Evolutionary conservation across 2,113 vertebrate genomes (phyloP).

Genomic region (Falco punctatus): DNA sequence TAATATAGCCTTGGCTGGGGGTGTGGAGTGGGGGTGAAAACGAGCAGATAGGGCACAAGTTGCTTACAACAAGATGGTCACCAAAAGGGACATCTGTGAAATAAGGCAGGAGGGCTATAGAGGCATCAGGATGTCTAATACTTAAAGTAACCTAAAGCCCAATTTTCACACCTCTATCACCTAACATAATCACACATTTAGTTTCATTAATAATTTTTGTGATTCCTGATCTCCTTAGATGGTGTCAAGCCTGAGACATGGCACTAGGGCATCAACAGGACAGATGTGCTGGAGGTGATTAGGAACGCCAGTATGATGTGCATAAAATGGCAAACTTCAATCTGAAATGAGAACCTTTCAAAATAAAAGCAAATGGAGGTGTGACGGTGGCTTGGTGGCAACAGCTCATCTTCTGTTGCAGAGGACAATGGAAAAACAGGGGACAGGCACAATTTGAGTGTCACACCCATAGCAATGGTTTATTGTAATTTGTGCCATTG

Average conservation of each 20-base stretch:
- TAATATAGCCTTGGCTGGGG: neutral
- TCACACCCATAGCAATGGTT: neutral
- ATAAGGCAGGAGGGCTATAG: neutral
- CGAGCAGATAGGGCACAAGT: neutral
- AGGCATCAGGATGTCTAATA: neutral
- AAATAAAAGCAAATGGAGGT: neutral
- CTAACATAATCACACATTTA: neutral
- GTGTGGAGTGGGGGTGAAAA: neutral
- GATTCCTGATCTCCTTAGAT: neutral
- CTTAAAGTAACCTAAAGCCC: neutral
- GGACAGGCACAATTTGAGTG: neutral
- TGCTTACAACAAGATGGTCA: neutral
- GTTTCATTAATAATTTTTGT: neutral
- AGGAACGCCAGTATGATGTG: fast-evolving
- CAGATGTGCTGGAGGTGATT: neutral
- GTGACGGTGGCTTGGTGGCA: neutral
- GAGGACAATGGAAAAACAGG: neutral
- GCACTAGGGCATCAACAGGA: neutral
- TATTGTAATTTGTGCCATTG: neutral
- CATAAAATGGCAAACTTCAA: neutral
- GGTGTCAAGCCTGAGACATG: neutral
- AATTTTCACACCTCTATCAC: neutral
- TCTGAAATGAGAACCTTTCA: neutral
- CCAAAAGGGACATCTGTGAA: fast-evolving
- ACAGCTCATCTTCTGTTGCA: neutral